Evolutionary conservation across 2,113 vertebrate genomes (phyloP).

Genomic region (Monopterus albus): DNA sequence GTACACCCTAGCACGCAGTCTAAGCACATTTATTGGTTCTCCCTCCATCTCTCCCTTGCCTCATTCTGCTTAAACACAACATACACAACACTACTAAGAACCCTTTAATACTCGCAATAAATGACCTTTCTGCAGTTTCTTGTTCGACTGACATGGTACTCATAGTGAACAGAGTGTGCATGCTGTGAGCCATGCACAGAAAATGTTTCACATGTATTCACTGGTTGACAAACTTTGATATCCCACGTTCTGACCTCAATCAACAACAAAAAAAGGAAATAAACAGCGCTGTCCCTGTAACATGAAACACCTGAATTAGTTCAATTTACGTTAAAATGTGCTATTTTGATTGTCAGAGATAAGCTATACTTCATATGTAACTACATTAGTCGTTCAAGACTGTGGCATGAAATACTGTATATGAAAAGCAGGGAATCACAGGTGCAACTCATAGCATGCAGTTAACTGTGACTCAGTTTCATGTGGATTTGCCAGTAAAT

Average conservation of each 20-base stretch:
- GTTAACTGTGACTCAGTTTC: too few species aligned
- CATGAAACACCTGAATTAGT: too few species aligned
- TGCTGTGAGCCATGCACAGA: not conserved
- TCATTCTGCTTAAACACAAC: slow-evolving; percentile 4
- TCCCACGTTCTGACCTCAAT: slow-evolving; percentile 6
- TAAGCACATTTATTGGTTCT: not conserved
- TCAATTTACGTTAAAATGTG: too few species aligned
- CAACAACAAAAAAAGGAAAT: too few species aligned
- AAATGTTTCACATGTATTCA: not conserved
- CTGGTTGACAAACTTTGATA: slow-evolving; percentile 10
- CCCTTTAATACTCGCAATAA: slow-evolving; percentile 11
- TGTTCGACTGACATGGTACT: not conserved
- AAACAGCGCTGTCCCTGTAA: too few species aligned
- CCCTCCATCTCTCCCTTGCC: not conserved
- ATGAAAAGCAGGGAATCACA: too few species aligned
- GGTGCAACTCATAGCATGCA: too few species aligned
- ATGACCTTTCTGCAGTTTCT: slow-evolving; percentile 16
- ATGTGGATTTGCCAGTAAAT: too few species aligned
- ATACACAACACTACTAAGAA: not conserved
- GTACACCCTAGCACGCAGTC: not conserved
- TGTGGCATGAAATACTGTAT: too few species aligned
- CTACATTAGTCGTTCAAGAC: not conserved
- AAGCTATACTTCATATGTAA: too few species aligned
- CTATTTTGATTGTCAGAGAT: too few species aligned
- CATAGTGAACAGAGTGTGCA: not conserved